phyloP scores from a whole-genome alignment of 2,888 invertebrate species.

The Eucriotettix oculatus region DNA sequence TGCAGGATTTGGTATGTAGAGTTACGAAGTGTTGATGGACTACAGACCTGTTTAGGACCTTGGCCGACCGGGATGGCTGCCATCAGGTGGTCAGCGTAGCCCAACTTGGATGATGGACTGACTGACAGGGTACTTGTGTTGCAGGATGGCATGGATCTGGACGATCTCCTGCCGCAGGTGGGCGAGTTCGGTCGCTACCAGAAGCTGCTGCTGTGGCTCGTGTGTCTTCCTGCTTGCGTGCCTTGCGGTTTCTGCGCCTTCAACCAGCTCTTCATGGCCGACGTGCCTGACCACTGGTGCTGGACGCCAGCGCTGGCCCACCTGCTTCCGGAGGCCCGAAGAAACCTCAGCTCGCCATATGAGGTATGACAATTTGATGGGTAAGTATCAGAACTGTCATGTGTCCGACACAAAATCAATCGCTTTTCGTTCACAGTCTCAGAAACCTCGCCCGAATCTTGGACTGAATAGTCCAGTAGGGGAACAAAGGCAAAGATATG shows the following conservation, averaged over 20 bases:
- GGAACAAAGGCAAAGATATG: no score
- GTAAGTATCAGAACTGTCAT: no score
- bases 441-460: no score
- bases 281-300: constrained; percentile 78
- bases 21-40: no score
- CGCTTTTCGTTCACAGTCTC: no score
- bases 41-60: no score
- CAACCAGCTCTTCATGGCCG: constrained; percentile 84
- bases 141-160: constrained; percentile 52
- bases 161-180: constrained; percentile 66
- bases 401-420: no score
- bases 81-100: background rate
- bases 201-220: constrained; percentile 65
- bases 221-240: constrained; percentile 76
- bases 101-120: background rate
- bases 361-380: background rate
- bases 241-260: constrained; percentile 86
- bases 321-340: constrained; percentile 38
- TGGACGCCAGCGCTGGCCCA: constrained; percentile 42
- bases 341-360: constrained; percentile 46
- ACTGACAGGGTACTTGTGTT: background rate
- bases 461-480: no score
- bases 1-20: no score
- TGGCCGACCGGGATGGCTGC: no score
- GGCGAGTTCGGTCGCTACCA: constrained; percentile 86